A percentile compares a stretch with the other conserved stretches of the same genome.
These are phyloP conservation scores for Micrasema minimum DNA, from an alignment of 1,140 invertebrate species.

Conservation along the genomic window DNA sequence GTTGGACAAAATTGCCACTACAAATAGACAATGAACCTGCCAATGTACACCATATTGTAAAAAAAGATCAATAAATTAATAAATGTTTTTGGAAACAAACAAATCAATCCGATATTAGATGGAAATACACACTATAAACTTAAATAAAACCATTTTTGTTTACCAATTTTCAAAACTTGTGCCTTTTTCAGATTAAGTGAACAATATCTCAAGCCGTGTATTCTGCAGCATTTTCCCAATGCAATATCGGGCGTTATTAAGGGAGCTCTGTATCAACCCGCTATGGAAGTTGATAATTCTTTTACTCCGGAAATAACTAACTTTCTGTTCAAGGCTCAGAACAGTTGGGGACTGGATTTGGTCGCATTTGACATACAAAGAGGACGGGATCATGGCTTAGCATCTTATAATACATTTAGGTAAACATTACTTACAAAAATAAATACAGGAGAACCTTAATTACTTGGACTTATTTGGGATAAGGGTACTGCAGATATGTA, in stretches of 20 bases:
- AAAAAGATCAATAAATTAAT: too few species aligned
- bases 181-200: conserved; percentile 60
- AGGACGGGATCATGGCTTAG: conserved; percentile 77
- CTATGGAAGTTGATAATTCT: conserved; percentile 75
- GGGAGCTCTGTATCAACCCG: conserved; percentile 57
- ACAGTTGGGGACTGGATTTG: conserved; percentile 73
- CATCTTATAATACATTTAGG: conserved; percentile 67
- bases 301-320: conserved; percentile 83
- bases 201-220: conserved; percentile 61
- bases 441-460: too few species aligned
- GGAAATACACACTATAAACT: too few species aligned
- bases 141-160: too few species aligned
- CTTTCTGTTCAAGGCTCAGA: conserved; percentile 80
- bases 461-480: too few species aligned
- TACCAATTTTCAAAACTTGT: background rate
- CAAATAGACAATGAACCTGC: too few species aligned
- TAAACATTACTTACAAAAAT: too few species aligned
- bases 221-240: conserved; percentile 57
- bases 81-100: too few species aligned
- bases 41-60: too few species aligned
- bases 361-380: conserved; percentile 77
- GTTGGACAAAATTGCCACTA: too few species aligned
- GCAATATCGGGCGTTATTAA: conserved; percentile 61
- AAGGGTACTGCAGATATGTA: too few species aligned
- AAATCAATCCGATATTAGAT: too few species aligned